phyloP scores from a whole-genome alignment of 2,888 invertebrate species.

The Drosophila meridionalis region DNA sequence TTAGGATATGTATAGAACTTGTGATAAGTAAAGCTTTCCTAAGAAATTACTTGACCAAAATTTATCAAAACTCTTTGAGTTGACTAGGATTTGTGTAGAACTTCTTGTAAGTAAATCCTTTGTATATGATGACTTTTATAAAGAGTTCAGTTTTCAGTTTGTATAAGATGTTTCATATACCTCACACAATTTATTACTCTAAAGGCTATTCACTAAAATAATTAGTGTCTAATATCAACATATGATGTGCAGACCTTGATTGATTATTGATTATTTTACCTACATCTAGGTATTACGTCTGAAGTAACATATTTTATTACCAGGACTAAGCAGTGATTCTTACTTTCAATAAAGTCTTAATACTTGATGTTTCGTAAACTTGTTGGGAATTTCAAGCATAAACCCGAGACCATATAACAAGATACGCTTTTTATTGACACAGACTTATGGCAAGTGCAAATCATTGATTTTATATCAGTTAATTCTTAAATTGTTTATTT shows the following conservation, averaged over 20 bases:
- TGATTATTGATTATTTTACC: too few species aligned
- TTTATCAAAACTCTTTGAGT: too few species aligned
- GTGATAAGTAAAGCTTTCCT: not conserved
- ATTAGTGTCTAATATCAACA: too few species aligned
- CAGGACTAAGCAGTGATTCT: not conserved
- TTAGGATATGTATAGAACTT: not conserved
- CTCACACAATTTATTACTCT: too few species aligned
- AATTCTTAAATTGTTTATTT: too few species aligned
- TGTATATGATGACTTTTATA: too few species aligned
- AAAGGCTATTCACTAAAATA: too few species aligned
- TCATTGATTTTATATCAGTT: not conserved
- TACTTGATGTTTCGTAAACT: not conserved
- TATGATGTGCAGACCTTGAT: too few species aligned
- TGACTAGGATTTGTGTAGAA: too few species aligned
- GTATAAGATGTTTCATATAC: not conserved
- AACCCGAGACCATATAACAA: not conserved
- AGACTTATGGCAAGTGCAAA: too few species aligned
- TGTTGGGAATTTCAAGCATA: not conserved
- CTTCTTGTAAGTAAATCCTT: too few species aligned
- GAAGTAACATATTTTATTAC: not conserved
- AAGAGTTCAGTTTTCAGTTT: not conserved
- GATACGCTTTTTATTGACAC: too few species aligned
- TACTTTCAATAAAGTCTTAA: not conserved
- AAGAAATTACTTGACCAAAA: not conserved
- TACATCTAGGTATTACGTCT: not conserved